A percentile compares a stretch with the other conserved stretches of the same genome.
Conservation (phyloP, 2,888 invertebrate species). For the Chrysotoxum bicinctum region DNA sequence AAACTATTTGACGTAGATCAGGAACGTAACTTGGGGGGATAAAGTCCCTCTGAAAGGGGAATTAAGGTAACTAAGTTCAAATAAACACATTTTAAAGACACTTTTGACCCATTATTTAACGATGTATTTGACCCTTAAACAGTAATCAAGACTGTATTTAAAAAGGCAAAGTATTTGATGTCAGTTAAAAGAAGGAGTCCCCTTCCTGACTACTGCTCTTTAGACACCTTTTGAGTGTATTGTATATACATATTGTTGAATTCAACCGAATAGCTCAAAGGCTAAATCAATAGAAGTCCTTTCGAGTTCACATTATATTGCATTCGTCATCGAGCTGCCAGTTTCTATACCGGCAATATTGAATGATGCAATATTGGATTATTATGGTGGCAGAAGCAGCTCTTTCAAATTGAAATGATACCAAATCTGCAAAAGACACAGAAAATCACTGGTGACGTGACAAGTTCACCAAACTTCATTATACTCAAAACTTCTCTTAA, state of each 20-base stretch:
- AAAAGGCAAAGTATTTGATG: background rate
- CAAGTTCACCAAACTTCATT: background rate
- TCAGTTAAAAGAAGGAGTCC: background rate
- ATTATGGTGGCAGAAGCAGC: background rate
- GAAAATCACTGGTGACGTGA: constrained; percentile 11
- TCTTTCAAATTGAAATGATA: constrained; percentile 29
- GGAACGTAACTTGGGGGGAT: background rate
- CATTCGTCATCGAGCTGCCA: background rate
- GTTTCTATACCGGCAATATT: background rate
- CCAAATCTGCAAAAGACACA: constrained; percentile 9
- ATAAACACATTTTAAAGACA: background rate
- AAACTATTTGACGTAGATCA: constrained; percentile 35
- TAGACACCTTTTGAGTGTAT: background rate
- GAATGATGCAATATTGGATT: constrained; percentile 12
- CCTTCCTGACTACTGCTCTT: background rate
- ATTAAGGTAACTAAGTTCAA: background rate
- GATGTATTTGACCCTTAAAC: too few relatives aligned
- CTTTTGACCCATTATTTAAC: too few relatives aligned
- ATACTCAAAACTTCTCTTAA: background rate
- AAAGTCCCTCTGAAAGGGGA: too few relatives aligned
- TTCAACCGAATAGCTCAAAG: constrained; percentile 21
- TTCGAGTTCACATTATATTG: constrained; percentile 36
- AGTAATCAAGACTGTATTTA: too few relatives aligned
- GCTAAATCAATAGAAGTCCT: constrained; percentile 52
- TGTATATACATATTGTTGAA: background rate